Conservation (phyloP, 2,888 invertebrate species). For the Ophonus ardosiacus region DNA sequence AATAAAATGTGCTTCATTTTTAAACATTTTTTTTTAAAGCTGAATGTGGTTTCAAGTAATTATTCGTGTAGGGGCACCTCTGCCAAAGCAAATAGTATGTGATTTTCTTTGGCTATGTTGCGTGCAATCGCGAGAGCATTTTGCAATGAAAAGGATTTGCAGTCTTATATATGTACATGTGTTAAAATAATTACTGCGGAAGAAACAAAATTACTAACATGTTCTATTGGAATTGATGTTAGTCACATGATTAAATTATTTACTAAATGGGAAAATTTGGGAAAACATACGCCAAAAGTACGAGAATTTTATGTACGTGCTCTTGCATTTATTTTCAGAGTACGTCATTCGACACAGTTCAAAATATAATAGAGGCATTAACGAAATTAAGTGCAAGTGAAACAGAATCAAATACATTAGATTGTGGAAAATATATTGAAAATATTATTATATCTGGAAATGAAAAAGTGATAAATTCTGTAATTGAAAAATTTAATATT, state of each 20-base stretch:
- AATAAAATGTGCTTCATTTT: too few relatives aligned
- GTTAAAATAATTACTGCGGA: neutral
- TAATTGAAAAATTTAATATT: neutral
- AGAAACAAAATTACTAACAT: neutral
- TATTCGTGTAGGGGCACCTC: neutral
- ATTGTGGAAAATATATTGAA: neutral
- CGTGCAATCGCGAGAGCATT: neutral
- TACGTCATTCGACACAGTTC: neutral
- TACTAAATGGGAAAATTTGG: neutral
- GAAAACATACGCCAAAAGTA: neutral
- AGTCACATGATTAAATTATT: slow-evolving; percentile 3
- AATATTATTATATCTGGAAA: neutral
- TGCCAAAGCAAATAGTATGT: neutral
- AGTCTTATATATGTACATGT: too few relatives aligned
- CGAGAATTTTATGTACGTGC: neutral
- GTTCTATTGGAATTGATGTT: neutral
- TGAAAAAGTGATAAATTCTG: slow-evolving; percentile 3
- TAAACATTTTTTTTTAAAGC: too few relatives aligned
- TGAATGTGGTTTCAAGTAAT: slow-evolving; percentile 3
- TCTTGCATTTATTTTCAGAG: neutral
- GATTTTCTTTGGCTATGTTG: neutral
- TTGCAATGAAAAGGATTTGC: neutral
- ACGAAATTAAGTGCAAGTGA: neutral
- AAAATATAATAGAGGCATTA: neutral
- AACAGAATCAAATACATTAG: neutral